Evolutionary conservation across 2,113 vertebrate genomes (phyloP).

Genomic region (Urocitellus parryii): DNA sequence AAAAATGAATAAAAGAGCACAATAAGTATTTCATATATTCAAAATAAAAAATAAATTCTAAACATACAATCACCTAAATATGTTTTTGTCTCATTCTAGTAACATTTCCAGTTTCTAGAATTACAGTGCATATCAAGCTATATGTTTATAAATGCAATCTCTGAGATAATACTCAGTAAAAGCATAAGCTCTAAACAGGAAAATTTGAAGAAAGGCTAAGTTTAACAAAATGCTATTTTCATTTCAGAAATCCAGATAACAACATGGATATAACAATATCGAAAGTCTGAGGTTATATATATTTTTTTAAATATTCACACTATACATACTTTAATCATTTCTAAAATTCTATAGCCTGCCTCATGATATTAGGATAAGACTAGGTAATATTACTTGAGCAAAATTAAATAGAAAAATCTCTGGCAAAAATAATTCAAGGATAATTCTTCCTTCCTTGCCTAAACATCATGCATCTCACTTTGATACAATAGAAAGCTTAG

Average conservation of each 20-base stretch:
- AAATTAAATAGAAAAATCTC: conserved; percentile 63
- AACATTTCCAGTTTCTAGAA: conserved; percentile 81
- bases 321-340: neutral
- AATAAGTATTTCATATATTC: conserved; percentile 41
- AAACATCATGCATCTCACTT: neutral
- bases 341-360: conserved; percentile 35
- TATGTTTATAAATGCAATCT: conserved; percentile 69
- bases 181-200: conserved; percentile 62
- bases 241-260: conserved; percentile 66
- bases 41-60: conserved; percentile 80
- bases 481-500: neutral
- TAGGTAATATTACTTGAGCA: conserved; percentile 32
- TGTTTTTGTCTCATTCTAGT: conserved; percentile 75
- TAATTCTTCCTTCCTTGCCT: neutral
- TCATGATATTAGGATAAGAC: neutral
- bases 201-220: neutral
- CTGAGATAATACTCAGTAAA: conserved; percentile 63
- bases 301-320: conserved; percentile 49
- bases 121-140: conserved; percentile 75
- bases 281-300: neutral
- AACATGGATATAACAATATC: neutral
- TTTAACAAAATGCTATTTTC: conserved; percentile 40
- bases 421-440: conserved; percentile 44
- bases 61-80: conserved; percentile 69
- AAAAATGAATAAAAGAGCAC: conserved; percentile 39